Percentiles rank a stretch among this genome's conserved stretches.
These are phyloP conservation scores for Nettapus auritus DNA, from an alignment of 2,113 vertebrate species.

Conservation along the genomic window DNA sequence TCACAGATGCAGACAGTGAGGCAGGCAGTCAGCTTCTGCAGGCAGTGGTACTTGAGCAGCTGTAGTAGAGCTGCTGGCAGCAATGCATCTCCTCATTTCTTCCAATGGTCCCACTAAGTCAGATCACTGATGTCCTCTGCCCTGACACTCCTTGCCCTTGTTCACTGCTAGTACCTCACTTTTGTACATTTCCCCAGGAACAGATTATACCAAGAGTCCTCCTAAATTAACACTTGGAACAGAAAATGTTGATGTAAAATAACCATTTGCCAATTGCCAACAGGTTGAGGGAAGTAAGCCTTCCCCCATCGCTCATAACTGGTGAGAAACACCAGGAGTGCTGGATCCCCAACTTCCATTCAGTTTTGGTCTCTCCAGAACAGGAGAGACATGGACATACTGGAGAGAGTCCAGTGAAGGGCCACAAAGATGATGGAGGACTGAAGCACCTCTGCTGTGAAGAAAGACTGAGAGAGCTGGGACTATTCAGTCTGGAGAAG, in stretches of 20 bases:
- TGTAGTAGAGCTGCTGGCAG: not conserved
- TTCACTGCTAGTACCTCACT: not conserved
- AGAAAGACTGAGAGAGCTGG: not conserved
- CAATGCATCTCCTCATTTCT: not conserved
- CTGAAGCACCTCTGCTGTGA: not conserved
- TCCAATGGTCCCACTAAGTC: not conserved
- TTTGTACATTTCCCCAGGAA: not conserved
- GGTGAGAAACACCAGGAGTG: not conserved
- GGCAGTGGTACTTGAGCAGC: accelerated
- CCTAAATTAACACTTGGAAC: not conserved
- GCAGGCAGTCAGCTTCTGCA: not conserved
- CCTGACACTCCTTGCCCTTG: not conserved
- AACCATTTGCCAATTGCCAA: not conserved
- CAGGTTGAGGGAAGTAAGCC: not conserved
- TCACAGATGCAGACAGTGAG: not conserved
- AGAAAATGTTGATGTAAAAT: not conserved
- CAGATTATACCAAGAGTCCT: not conserved
- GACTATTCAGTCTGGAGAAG: not conserved
- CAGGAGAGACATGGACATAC: not conserved
- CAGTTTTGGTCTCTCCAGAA: not conserved
- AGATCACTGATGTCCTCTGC: not conserved
- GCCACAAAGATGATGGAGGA: not conserved
- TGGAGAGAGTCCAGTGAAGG: not conserved
- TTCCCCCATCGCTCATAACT: not conserved
- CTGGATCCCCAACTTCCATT: not conserved